Evolutionary conservation across 2,888 invertebrate genomes (phyloP).

Genomic region (Cerceris rybyensis): DNA sequence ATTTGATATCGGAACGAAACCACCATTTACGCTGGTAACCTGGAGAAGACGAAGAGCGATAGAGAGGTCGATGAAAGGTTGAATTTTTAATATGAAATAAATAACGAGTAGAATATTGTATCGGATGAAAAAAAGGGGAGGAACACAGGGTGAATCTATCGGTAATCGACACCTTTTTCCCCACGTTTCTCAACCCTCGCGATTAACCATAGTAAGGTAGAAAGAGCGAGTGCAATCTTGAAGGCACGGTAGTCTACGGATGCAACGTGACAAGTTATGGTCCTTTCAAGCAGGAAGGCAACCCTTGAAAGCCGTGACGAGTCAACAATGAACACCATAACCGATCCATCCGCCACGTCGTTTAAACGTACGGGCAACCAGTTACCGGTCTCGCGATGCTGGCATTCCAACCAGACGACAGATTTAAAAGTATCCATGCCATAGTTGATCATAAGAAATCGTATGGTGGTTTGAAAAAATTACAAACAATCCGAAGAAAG

Average conservation of each 20-base stretch:
- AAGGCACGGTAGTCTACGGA: conserved; percentile 48
- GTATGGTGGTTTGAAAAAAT: background rate
- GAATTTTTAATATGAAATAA: too few species aligned
- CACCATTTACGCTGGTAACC: background rate
- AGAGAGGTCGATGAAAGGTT: too few species aligned
- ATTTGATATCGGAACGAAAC: conserved; percentile 30
- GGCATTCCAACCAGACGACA: conserved; percentile 26
- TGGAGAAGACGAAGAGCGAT: background rate
- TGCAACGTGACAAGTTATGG: conserved; percentile 61
- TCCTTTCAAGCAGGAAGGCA: conserved; percentile 60
- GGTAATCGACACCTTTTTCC: background rate
- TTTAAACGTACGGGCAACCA: conserved; percentile 52
- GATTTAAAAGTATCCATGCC: conserved; percentile 23
- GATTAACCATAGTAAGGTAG: background rate
- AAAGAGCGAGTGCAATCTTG: conserved; percentile 39
- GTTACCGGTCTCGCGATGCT: conserved; percentile 39
- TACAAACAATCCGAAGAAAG: background rate
- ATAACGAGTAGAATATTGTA: too few species aligned
- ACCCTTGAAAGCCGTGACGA: conserved; percentile 67
- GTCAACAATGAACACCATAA: conserved; percentile 65
- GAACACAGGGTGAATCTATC: background rate
- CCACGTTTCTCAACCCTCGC: background rate
- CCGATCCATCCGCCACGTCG: conserved; percentile 66
- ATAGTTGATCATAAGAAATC: background rate
- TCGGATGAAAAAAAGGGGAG: too few species aligned